Evolutionary conservation across 2,797 vertebrate genomes (phyloP).

Genomic region (Halcyon smyrnensis): DNA sequence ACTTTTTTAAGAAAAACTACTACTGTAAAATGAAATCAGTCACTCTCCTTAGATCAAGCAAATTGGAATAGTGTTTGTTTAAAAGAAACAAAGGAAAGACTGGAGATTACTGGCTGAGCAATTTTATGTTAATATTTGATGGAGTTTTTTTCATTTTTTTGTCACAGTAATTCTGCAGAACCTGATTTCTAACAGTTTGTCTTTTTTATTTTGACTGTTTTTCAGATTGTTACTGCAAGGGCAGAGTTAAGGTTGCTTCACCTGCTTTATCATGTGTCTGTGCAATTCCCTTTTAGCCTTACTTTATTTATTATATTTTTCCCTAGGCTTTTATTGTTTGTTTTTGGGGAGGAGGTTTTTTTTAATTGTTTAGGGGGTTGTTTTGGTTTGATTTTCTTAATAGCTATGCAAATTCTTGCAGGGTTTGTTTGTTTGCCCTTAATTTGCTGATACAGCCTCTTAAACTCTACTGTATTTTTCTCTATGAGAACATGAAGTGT

Average conservation of each 20-base stretch:
- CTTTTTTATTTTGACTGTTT: background rate
- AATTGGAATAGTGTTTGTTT: background rate
- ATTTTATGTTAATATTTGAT: background rate
- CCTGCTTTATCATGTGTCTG: background rate
- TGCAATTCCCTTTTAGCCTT: background rate
- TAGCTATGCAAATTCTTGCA: background rate
- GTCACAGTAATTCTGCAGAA: background rate
- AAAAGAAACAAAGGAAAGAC: background rate
- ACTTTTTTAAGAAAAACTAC: slow-evolving; percentile 21
- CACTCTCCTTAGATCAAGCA: background rate
- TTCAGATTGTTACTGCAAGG: background rate
- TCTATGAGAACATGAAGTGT: background rate
- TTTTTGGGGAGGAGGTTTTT: background rate
- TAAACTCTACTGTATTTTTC: background rate
- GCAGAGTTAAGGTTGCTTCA: background rate
- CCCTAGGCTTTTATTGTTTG: background rate
- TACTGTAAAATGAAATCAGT: background rate
- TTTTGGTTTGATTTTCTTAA: background rate
- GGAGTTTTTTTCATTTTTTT: background rate
- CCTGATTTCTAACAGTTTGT: background rate
- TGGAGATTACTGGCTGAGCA: background rate
- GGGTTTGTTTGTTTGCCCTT: background rate
- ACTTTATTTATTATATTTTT: background rate
- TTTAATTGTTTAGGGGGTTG: background rate
- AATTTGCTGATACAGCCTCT: background rate